Evolutionary conservation across 2,113 vertebrate species (phyloP).

Genomic region (Acanthochromis polyacanthus): DNA sequence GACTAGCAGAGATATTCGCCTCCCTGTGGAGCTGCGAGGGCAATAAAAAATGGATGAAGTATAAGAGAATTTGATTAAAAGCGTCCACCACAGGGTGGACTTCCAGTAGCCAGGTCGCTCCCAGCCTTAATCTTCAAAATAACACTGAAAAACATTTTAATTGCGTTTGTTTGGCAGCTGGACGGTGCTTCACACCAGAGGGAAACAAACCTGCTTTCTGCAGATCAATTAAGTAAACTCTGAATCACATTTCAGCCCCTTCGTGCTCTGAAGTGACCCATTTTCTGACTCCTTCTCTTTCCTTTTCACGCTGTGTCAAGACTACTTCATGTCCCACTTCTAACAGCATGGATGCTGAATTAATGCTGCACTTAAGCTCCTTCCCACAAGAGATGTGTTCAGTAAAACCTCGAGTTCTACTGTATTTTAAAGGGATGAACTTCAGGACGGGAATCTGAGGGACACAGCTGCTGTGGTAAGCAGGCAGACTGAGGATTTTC

Average conservation of each 20-base stretch:
- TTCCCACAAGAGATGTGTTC: constrained; percentile 3
- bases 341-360: neutral
- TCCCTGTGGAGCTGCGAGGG: neutral
- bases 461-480: too few species aligned
- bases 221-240: constrained; percentile 18
- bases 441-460: too few species aligned
- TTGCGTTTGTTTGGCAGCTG: neutral
- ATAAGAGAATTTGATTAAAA: constrained; percentile 40
- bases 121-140: neutral
- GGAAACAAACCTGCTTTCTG: constrained; percentile 14
- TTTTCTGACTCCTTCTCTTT: neutral
- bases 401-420: too few species aligned
- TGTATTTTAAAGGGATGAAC: too few species aligned
- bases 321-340: neutral
- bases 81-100: neutral
- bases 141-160: constrained; percentile 1
- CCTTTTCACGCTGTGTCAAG: neutral
- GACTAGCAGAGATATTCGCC: neutral
- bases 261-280: neutral
- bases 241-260: neutral
- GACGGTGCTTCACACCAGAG: neutral
- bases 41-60: constrained; percentile 12
- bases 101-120: neutral
- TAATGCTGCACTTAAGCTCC: constrained; percentile 3
- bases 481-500: too few species aligned